Base-by-base conservation (phyloP, 2,113 vertebrate genomes). In the Empidonax traillii region DNA sequence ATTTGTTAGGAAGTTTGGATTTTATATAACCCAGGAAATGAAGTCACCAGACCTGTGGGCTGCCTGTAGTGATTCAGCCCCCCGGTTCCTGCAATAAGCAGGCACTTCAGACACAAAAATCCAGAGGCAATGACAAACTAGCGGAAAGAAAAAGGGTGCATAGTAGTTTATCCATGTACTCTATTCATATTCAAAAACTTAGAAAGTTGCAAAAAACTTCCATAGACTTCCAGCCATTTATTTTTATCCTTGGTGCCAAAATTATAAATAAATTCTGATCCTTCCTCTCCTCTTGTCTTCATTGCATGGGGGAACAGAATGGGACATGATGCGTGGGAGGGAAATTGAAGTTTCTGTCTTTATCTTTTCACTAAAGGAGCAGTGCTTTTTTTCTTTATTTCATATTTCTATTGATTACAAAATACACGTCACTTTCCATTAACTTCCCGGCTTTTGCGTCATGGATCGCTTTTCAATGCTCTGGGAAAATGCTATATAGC, bases 21-120 rank as follows among this genome's bases (percentile, higher is more conserved):
- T 94, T 93, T 89, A 89, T 85, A 94, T 79, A 95, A 96, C 87
- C 89, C 91, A 89, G 95, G 96, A 97, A 95, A 96, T 92, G 95
- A 97, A 94, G 87, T 95, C 96, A 91, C 78, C 80, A 91, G 97
- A 86, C 71, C 65, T 47, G 71, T 72, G 51, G 85, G 83, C 79
- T 88, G 96, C 72, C 75, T 51, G 62, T 28, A 51, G 31, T 61
- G 91, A 94, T 89, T 91, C 81, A 85, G 30, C 51, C 30, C 72
- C 85, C 51, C 79, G 55, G 63, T 90, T 96, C 89, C 89, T 74
- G 51, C 87, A 65, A 82, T 62, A 63, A 84, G 85, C 71, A 76
- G 63, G 66, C 62, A n/a, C 39, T 76, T 22, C 20, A 66, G 63
- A 86, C 33, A 83, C n/a, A 69, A 68, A 94, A 91, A 91, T 63